Evolutionary conservation across 2,113 vertebrate genomes (phyloP), one percentile per base, ranked within the genome.

Genomic region (Ariopsis seemanni): DNA sequence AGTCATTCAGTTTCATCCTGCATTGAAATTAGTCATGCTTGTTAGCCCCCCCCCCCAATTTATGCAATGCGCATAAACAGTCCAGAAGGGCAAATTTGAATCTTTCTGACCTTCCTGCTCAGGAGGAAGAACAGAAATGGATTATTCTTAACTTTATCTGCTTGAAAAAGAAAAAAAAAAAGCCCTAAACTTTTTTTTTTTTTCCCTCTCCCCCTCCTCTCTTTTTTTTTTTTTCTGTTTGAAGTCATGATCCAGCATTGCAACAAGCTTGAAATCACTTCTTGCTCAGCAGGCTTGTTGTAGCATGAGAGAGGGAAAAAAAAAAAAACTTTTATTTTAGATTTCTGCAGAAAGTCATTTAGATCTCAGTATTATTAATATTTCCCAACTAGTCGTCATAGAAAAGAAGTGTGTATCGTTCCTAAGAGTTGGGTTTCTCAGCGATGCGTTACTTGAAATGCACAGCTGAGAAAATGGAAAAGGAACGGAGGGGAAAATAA

Each of bases 1-100:
- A 58, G 88, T 92, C 88, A 30, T 92, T 90, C 17, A 91, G 48
- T 89, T 93, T 74, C 88, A 60, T 80, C 90, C 89, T 83, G 85
- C 91, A 57, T 93, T 93, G 88, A 92, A 85, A 90, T 89, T 67
- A 90, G 89, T 93, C 92, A 86, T 91, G 92, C 89, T 93, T 92
- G 85, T 72, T 50, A 72, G 42, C 0, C 42, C 42, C 42, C 3
- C 3, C 42, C 42, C 48, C 25, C 34, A 5, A 30, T 82, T 82
- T 27, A 72, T 72, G 79, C 86, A 17, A 69, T 74, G 67, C 79
- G 63, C 42, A 92, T 89, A 89, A 86, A 89, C 91, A 89, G 90
- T 89, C 91, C 90, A 62, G 87, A 60, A 91, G 91, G 87, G 87
- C 91, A 83, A 89, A 87, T 90, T 91, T 91, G 89, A 93, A 91